These are phyloP conservation scores for Heterohyrax brucei DNA, from an alignment of 2,797 vertebrate species.

Conservation along the genomic window DNA sequence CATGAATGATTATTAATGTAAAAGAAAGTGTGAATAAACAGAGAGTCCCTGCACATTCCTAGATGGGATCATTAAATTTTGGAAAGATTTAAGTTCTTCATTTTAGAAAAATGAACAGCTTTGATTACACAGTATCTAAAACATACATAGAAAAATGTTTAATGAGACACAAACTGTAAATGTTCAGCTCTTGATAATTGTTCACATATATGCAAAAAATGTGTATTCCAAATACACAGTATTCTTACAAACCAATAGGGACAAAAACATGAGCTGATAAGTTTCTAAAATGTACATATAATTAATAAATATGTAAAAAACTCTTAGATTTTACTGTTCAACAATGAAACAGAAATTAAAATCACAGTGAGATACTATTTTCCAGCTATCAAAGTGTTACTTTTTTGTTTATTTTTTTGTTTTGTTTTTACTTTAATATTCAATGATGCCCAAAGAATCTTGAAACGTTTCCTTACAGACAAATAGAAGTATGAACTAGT, in stretches of 20 bases:
- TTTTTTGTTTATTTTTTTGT: background rate
- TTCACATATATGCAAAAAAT: background rate
- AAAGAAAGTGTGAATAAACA: conserved; percentile 40
- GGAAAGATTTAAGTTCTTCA: conserved; percentile 5
- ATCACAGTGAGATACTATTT: background rate
- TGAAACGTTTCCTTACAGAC: background rate
- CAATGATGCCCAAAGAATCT: background rate
- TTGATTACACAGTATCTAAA: background rate
- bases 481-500: background rate
- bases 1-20: conserved; percentile 31
- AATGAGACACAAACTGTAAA: conserved; percentile 1
- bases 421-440: conserved; percentile 9
- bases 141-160: conserved; percentile 2
- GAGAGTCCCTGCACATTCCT: background rate
- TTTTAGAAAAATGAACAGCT: background rate
- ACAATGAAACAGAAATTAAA: conserved; percentile 54
- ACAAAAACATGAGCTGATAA: conserved; percentile 31
- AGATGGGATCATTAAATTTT: background rate
- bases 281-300: conserved; percentile 15
- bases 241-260: conserved; percentile 34
- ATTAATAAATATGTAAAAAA: conserved; percentile 29
- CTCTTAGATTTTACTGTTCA: background rate
- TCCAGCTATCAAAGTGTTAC: background rate
- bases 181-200: background rate
- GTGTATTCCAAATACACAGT: conserved; percentile 14